These are phyloP conservation scores for Drosophila fungiperda DNA, from an alignment of 2,888 invertebrate genomes.

Conservation along the genomic window DNA sequence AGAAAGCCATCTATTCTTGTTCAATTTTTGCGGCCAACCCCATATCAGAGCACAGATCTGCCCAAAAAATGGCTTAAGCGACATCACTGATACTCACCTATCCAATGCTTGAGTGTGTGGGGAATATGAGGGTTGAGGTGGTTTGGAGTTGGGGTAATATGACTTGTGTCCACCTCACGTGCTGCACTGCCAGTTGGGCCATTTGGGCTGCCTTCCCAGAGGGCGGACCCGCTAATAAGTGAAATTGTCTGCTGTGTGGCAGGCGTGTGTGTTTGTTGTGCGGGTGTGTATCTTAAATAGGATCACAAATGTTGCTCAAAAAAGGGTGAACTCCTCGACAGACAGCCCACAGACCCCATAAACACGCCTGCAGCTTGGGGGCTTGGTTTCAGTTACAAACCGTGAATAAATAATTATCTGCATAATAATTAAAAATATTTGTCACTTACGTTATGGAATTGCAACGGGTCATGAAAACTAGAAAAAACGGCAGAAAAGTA, in stretches of 20 bases:
- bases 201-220: conserved; percentile 49
- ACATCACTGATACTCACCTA: conserved; percentile 1
- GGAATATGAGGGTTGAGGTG: conserved; percentile 8
- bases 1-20: not conserved
- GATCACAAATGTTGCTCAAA: conserved; percentile 37
- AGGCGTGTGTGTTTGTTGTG: conserved; percentile 2
- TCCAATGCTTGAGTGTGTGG: conserved; percentile 8
- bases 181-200: conserved; percentile 64
- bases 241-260: conserved; percentile 59
- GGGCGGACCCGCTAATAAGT: conserved; percentile 59
- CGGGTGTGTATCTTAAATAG: conserved; percentile 35
- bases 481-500: not conserved
- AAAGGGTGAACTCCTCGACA: conserved; percentile 43
- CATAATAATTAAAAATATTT: conserved; percentile 71
- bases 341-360: not conserved
- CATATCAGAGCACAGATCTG: not conserved
- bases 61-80: not conserved
- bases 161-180: conserved; percentile 53
- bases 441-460: conserved; percentile 49
- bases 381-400: conserved; percentile 48
- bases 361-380: conserved; percentile 28
- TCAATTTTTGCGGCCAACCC: not conserved
- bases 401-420: conserved; percentile 72
- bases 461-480: not conserved
- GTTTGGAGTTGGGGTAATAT: conserved; percentile 10